Evolutionary conservation across 2,797 vertebrate species (phyloP).

Genomic region (Micromesistius poutassou): DNA sequence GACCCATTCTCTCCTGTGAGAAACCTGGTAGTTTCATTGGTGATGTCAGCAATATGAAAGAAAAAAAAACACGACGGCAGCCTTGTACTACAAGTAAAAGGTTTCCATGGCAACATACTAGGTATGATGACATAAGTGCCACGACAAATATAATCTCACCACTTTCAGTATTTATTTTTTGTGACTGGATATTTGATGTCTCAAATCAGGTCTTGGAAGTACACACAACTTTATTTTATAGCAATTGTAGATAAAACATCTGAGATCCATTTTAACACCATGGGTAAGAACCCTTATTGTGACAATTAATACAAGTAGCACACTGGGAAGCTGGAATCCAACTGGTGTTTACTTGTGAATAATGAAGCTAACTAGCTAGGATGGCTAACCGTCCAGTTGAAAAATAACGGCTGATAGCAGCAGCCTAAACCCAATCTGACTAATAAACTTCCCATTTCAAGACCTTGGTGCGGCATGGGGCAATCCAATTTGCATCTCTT

Average conservation of each 20-base stretch:
- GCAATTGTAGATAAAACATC: not conserved
- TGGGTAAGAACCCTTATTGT: not conserved
- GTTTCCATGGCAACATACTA: conserved; percentile 2
- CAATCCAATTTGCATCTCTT: not conserved
- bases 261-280: not conserved
- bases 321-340: not conserved
- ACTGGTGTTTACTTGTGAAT: not conserved
- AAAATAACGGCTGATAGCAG: not conserved
- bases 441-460: not conserved
- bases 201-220: not conserved
- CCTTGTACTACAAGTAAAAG: not conserved
- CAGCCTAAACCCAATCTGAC: not conserved
- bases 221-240: not conserved
- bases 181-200: not conserved
- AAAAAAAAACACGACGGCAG: not conserved
- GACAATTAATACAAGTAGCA: not conserved
- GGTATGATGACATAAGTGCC: not conserved
- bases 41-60: not conserved
- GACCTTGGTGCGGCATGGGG: not conserved
- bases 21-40: not conserved
- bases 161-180: not conserved
- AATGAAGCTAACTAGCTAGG: not conserved
- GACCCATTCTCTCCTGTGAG: not conserved
- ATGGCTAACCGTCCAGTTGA: not conserved
- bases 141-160: not conserved